Evolutionary conservation across 2,797 vertebrate species (phyloP), one percentile per base, ranked within the genome.

Genomic region (Pipistrellus pipistrellus): DNA sequence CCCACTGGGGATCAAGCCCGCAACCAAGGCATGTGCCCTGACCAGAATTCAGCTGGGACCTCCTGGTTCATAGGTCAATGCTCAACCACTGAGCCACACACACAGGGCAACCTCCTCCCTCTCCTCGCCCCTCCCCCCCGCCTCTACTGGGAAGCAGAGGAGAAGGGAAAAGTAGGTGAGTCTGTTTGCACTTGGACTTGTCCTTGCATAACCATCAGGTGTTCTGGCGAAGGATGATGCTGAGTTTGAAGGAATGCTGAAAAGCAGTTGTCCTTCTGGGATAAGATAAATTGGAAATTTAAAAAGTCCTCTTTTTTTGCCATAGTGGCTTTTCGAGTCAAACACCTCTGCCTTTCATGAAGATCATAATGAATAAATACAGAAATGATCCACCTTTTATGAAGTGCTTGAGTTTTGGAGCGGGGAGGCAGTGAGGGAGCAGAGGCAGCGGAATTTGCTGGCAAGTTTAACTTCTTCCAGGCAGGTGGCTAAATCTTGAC

Each of bases 401-500:
- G 48, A 75, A 75, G 27, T 32, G 44, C 62, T 81, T 89, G 51
- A 15, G 14, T 23, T 92, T 88, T 68, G 44, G 27, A 87, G 55
- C 53, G 38, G 30, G 25, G 13, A 81, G 55, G 23, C 17, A 77
- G 85, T 32, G 68, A 48, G 20, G 82, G 71, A 72, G 78, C 35
- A 38, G 48, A 88, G 46, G 2, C 0, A 30, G 15, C 53, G 17
- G 51, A 84, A 84, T 93, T 88, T 72, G 27, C 59, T 77, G 38
- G 75, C 78, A 46, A 95, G 57, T 85, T 90, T 91, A 94, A 91
- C 83, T 86, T 95, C 81, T 89, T 96, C 73, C 51, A 97, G 72
- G 92, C 95, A 95, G 96, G 96, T 95, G 93, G 95, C 75, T 92
- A 90, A 96, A 68, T 41, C 51, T 95, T 95, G 95, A 95, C 80